Evolutionary conservation across 2,797 vertebrate genomes (phyloP).

Genomic region (Martes flavigula): DNA sequence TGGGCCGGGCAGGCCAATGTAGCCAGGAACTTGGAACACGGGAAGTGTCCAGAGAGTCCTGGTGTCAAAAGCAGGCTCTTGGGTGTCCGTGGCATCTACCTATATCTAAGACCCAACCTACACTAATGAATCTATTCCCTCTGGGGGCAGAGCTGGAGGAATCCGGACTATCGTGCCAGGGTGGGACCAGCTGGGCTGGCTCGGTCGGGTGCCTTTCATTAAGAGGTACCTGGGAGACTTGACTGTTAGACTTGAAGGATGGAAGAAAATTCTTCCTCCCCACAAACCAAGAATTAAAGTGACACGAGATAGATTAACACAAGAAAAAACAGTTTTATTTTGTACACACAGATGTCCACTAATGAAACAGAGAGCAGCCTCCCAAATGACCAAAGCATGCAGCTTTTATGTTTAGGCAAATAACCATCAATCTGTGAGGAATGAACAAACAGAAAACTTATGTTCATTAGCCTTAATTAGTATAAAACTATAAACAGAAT

Average conservation of each 20-base stretch:
- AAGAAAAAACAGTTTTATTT: neutral
- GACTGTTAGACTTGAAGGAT: neutral
- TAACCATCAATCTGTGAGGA: neutral
- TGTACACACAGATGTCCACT: neutral
- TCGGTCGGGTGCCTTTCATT: neutral
- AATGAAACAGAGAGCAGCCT: neutral
- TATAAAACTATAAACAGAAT: neutral
- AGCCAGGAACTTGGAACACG: neutral
- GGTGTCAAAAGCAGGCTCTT: neutral
- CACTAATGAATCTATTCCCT: neutral
- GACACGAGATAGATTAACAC: neutral
- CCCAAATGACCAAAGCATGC: neutral
- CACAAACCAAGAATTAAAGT: neutral
- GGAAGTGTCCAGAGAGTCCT: neutral
- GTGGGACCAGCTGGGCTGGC: neutral
- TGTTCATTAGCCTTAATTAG: too few species aligned
- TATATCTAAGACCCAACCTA: neutral
- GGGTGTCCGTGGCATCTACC: neutral
- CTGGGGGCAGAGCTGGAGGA: neutral
- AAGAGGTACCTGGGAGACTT: neutral
- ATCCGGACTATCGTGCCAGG: too few species aligned
- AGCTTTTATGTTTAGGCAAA: neutral
- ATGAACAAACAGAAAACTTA: neutral
- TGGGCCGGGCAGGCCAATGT: neutral
- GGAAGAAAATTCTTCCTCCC: neutral